Percentiles rank a stretch among this genome's conserved stretches.
These are phyloP conservation scores for Hemichromis elongatus DNA, from an alignment of 2,113 vertebrate genomes.

Conservation along the genomic window DNA sequence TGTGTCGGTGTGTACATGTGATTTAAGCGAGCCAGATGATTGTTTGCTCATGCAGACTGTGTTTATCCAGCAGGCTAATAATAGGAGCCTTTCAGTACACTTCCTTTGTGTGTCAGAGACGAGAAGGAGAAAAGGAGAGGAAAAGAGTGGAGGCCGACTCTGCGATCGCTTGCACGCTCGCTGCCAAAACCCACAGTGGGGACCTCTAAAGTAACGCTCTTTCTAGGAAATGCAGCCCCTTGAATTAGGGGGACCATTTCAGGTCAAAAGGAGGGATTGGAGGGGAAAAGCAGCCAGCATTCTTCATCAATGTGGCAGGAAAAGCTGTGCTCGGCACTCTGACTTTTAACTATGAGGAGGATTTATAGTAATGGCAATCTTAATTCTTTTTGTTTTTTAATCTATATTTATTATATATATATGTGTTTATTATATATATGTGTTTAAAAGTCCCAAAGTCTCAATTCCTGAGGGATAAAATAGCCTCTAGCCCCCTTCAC, in stretches of 20 bases:
- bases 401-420: too few relatives aligned
- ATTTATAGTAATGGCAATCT: background rate
- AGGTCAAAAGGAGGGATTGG: constrained; percentile 21
- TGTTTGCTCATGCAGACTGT: background rate
- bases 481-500: background rate
- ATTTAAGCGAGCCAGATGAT: background rate
- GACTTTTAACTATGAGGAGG: background rate
- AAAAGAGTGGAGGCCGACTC: background rate
- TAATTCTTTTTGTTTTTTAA: background rate
- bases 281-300: background rate
- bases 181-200: constrained; percentile 52
- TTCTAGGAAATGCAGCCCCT: constrained; percentile 64
- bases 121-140: constrained; percentile 12
- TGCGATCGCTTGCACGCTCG: background rate
- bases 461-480: background rate
- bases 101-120: constrained; percentile 11
- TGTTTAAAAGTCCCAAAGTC: background rate
- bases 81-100: constrained; percentile 40
- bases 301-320: background rate
- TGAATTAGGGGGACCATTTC: constrained; percentile 40
- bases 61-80: constrained; percentile 41
- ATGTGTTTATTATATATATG: too few relatives aligned
- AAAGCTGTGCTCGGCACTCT: background rate
- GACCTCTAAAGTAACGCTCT: constrained; percentile 20
- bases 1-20: background rate